Percentiles rank a stretch among this genome's conserved stretches.
These are phyloP conservation scores for Prolemur simus DNA, from an alignment of 2,113 vertebrate genomes.

Conservation along the genomic window DNA sequence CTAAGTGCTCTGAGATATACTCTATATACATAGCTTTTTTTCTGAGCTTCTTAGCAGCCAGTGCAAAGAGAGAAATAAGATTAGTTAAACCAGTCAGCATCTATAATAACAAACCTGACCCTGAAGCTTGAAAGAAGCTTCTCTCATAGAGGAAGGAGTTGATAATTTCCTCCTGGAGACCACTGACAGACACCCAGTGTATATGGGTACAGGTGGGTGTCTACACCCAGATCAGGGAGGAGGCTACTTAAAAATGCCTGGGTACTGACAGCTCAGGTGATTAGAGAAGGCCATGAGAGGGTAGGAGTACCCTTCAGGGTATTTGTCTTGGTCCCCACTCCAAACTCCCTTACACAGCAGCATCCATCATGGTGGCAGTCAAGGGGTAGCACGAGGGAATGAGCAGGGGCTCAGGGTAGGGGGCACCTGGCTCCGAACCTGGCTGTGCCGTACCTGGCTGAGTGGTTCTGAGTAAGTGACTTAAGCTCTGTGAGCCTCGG, in stretches of 20 bases:
- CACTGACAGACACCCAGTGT: neutral
- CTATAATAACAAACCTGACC: neutral
- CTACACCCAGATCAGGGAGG: neutral
- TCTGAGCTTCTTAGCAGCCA: neutral
- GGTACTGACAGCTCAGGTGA: neutral
- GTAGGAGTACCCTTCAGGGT: neutral
- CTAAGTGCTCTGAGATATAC: neutral
- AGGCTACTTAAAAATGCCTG: neutral
- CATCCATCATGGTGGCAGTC: neutral
- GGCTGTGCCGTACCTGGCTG: neutral
- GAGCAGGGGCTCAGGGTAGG: neutral
- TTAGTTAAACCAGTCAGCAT: neutral
- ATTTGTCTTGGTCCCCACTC: neutral
- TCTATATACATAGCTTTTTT: neutral
- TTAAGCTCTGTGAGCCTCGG: neutral
- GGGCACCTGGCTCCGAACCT: neutral
- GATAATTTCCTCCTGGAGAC: neutral
- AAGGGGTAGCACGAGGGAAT: rapidly evolving
- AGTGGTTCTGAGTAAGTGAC: neutral
- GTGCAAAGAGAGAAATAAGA: neutral
- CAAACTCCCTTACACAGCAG: no score
- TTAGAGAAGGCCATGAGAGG: no score
- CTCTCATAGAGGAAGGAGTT: neutral
- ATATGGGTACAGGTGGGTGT: neutral
- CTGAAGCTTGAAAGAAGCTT: neutral